Percentiles rank a stretch among this genome's conserved stretches.
phyloP scores from a whole-genome alignment of 2,888 invertebrate genomes.

The Clunio marinus region DNA sequence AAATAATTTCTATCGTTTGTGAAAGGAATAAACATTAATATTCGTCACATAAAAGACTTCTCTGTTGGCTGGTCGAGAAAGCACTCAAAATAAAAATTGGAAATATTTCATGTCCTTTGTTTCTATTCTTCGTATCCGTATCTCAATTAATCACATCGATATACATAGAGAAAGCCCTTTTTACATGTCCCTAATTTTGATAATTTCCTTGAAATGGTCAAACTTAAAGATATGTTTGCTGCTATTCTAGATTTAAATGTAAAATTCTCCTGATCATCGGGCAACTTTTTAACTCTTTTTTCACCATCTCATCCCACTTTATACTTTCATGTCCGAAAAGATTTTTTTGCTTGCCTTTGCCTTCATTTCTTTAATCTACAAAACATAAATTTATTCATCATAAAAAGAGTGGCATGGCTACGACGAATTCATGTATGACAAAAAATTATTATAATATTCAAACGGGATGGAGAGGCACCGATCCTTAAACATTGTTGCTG shows the following conservation, averaged over 20 bases:
- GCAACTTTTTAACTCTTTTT: background rate
- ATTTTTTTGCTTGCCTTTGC: background rate
- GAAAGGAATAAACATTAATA: background rate
- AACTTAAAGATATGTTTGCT: background rate
- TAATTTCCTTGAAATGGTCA: constrained; percentile 12
- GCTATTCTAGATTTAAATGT: background rate
- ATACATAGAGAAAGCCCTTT: constrained; percentile 12
- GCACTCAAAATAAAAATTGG: constrained; percentile 13
- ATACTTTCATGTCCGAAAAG: background rate
- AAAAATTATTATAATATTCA: constrained; percentile 29
- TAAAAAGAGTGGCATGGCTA: constrained; percentile 19
- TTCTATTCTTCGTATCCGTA: constrained; percentile 30
- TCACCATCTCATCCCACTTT: background rate
- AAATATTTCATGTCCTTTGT: constrained; percentile 37
- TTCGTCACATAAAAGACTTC: background rate
- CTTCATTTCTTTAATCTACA: constrained; percentile 28
- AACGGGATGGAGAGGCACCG: background rate
- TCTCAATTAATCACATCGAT: constrained; percentile 39
- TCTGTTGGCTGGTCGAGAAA: background rate
- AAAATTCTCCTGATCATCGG: constrained; percentile 3
- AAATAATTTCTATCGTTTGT: background rate
- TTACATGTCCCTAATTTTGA: constrained; percentile 25
- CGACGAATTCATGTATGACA: constrained; percentile 18
- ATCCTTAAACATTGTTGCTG: constrained; percentile 15
- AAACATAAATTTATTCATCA: constrained; percentile 37